Percentiles rank a stretch among this genome's conserved stretches.
Evolutionary conservation across 2,797 vertebrate species (phyloP).

Genomic region (Salarias fasciatus): DNA sequence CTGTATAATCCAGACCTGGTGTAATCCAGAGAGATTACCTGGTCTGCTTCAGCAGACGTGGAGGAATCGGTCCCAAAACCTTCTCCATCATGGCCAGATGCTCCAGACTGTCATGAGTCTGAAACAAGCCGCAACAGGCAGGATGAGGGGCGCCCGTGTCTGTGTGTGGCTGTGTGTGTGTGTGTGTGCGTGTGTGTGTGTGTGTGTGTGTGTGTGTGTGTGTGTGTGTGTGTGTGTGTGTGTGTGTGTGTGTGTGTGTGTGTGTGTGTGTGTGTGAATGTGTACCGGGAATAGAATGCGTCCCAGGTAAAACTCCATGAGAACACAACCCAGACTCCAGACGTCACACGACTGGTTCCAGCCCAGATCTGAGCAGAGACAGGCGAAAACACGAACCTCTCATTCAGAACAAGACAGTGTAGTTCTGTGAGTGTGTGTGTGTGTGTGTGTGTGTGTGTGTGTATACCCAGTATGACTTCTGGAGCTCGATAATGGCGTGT

Average conservation of each 20-base stretch:
- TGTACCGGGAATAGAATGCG: constrained; percentile 85
- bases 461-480: constrained; percentile 93
- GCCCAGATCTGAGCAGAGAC: constrained; percentile 81
- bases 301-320: constrained; percentile 90
- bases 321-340: constrained; percentile 90
- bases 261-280: not conserved
- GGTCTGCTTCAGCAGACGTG: constrained; percentile 64
- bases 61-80: constrained; percentile 87
- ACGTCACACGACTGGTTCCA: constrained; percentile 91
- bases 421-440: not conserved
- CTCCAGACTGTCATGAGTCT: constrained; percentile 90
- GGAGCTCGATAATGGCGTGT: constrained; percentile 95
- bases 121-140: constrained; percentile 23
- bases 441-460: constrained; percentile 1
- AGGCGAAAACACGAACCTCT: not conserved
- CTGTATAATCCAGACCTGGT: too few species aligned
- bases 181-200: not conserved
- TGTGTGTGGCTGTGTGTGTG: constrained; percentile 1
- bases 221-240: not conserved
- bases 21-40: constrained; percentile 35
- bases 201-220: not conserved
- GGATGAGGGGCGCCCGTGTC: not conserved
- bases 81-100: constrained; percentile 98
- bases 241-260: not conserved
- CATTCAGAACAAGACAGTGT: too few species aligned